phyloP scores from a whole-genome alignment of 2,888 invertebrate genomes.

The Melipona bicolor region DNA sequence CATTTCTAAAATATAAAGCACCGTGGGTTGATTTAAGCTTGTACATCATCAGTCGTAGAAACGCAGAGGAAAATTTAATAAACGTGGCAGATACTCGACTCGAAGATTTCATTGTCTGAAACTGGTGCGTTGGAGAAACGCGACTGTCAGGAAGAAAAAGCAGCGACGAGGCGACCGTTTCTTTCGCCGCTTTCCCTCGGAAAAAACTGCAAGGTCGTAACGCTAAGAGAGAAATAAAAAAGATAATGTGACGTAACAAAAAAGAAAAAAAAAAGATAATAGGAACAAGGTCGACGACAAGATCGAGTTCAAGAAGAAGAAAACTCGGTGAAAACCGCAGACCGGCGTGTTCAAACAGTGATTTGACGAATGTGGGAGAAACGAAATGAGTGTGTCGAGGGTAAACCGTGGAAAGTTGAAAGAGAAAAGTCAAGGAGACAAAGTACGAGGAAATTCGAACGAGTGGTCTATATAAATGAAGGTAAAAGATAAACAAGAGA shows the following conservation, averaged over 20 bases:
- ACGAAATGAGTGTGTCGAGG: background rate
- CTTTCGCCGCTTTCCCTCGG: background rate
- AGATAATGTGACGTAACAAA: background rate
- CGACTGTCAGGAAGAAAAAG: conserved; percentile 20
- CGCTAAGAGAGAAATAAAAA: background rate
- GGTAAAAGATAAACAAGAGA: background rate
- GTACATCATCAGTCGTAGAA: background rate
- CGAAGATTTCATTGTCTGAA: background rate
- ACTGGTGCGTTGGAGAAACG: background rate
- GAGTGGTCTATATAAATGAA: conserved; percentile 10
- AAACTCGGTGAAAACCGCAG: background rate
- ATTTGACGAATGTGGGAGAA: conserved; percentile 16
- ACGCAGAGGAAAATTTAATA: conserved; percentile 16
- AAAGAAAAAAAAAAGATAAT: background rate
- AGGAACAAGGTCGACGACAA: conserved; percentile 13
- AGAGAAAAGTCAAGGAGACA: background rate
- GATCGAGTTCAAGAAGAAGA: background rate
- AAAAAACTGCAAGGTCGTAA: conserved; percentile 24
- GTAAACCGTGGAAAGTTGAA: conserved; percentile 4
- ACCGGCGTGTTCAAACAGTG: conserved; percentile 10
- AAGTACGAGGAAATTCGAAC: conserved; percentile 4
- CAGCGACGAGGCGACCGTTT: background rate
- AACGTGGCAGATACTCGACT: background rate
- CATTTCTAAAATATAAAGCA: background rate
- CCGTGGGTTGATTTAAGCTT: background rate